These are phyloP conservation scores for Ophion slaviceki DNA, from an alignment of 2,888 invertebrate species.

Conservation along the genomic window DNA sequence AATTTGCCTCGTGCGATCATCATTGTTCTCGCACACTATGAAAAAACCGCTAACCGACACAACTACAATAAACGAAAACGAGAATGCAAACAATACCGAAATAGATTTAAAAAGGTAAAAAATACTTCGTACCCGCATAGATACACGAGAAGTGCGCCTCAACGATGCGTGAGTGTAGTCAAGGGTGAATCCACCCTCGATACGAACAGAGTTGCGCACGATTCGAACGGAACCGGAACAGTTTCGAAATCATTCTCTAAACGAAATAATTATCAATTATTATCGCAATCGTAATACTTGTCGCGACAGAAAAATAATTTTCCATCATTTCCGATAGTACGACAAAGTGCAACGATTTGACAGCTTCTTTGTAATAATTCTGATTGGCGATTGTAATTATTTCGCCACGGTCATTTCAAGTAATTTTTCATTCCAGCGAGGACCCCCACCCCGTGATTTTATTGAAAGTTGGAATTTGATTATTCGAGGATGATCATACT, in stretches of 20 bases:
- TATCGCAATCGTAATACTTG: neutral
- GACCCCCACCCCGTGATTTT: neutral
- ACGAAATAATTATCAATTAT: constrained; percentile 11
- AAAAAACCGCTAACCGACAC: neutral
- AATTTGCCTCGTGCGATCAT: neutral
- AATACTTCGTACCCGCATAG: constrained; percentile 15
- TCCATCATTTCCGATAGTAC: constrained; percentile 1
- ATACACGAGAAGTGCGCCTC: constrained; percentile 48
- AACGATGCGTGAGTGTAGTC: constrained; percentile 50
- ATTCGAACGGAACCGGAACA: neutral
- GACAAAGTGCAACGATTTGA: neutral
- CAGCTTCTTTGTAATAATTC: neutral
- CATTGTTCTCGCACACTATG: neutral
- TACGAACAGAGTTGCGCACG: constrained; percentile 41
- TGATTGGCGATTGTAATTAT: neutral
- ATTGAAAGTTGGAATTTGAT: constrained; percentile 56
- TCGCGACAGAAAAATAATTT: neutral
- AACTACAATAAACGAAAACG: neutral
- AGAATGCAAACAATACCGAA: constrained; percentile 11
- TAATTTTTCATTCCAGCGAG: constrained; percentile 5
- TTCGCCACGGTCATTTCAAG: neutral
- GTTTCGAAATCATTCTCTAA: neutral
- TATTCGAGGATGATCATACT: constrained; percentile 65
- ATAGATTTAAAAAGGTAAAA: constrained; percentile 3
- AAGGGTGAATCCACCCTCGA: constrained; percentile 48